Evolutionary conservation across 2,797 vertebrate genomes (phyloP).

Genomic region (Siniperca obscura): DNA sequence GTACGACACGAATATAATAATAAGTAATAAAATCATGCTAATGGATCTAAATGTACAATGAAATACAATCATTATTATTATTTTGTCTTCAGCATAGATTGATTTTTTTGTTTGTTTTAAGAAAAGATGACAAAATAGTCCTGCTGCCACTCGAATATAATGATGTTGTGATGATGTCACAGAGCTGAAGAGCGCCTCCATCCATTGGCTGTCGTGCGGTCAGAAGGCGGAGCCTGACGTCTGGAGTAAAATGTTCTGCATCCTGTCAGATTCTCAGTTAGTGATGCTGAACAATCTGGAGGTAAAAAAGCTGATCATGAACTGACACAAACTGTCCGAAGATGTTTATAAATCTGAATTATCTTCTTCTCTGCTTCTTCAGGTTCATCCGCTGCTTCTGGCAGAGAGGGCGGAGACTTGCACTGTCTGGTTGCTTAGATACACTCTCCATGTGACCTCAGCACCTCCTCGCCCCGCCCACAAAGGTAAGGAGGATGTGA

Average conservation of each 20-base stretch:
- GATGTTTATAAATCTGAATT: neutral
- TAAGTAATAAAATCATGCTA: too few relatives aligned
- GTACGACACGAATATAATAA: too few relatives aligned
- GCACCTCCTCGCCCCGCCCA: conserved; percentile 54
- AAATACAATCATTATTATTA: too few relatives aligned
- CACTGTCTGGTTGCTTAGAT: conserved; percentile 78
- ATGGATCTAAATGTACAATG: too few relatives aligned
- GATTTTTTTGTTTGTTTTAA: neutral
- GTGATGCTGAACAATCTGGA: conserved; percentile 79
- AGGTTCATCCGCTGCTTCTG: conserved; percentile 80
- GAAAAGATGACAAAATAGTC: neutral
- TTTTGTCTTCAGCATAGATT: too few relatives aligned
- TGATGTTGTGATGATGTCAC: conserved; percentile 37
- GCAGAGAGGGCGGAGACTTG: conserved; percentile 77
- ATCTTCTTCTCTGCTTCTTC: neutral
- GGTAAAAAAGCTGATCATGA: conserved; percentile 43
- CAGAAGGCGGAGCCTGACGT: conserved; percentile 63
- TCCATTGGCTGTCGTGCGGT: conserved; percentile 82
- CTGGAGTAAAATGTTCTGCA: conserved; percentile 81
- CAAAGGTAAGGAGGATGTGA: conserved; percentile 67
- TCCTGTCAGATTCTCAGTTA: conserved; percentile 75
- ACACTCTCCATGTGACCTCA: conserved; percentile 68
- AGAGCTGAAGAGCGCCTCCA: conserved; percentile 77
- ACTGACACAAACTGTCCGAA: neutral
- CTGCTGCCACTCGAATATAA: neutral